A percentile compares a stretch with the other conserved stretches of the same genome.
Conservation (phyloP, 2,113 vertebrate genomes). For the Plecturocebus donacophilus region DNA sequence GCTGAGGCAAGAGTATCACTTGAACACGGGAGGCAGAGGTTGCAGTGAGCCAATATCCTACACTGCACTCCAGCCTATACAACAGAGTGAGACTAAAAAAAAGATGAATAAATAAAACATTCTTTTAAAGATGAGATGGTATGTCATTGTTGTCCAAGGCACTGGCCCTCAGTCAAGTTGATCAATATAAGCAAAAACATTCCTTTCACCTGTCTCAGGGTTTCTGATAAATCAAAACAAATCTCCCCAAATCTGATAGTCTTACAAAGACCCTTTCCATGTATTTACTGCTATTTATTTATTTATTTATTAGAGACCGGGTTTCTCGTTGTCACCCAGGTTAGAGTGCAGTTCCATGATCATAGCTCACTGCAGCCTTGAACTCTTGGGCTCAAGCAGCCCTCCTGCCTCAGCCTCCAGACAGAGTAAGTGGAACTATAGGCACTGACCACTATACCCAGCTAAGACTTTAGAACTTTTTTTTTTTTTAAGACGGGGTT, state of each 20-base stretch:
- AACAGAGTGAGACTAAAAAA: background rate
- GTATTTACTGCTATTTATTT: background rate
- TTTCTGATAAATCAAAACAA: slow-evolving; percentile 12
- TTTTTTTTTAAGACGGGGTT: too few species aligned
- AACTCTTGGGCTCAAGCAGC: background rate
- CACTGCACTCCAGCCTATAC: background rate
- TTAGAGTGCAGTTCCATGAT: background rate
- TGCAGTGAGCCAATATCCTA: background rate
- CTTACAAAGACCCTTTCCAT: background rate
- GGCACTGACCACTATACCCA: background rate
- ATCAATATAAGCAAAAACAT: background rate
- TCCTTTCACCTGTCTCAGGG: background rate
- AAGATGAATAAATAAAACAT: background rate
- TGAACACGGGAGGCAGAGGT: background rate
- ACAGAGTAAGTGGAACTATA: background rate
- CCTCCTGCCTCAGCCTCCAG: background rate
- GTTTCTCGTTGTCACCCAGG: background rate
- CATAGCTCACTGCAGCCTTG: background rate
- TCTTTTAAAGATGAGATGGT: background rate
- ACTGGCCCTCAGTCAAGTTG: background rate
- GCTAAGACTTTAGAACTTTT: background rate
- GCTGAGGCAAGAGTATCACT: background rate
- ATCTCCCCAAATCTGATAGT: background rate
- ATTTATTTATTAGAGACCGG: background rate
- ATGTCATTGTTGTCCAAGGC: background rate